These are phyloP conservation scores for Cephus pulcher DNA, from an alignment of 2,888 invertebrate genomes.

Conservation along the genomic window DNA sequence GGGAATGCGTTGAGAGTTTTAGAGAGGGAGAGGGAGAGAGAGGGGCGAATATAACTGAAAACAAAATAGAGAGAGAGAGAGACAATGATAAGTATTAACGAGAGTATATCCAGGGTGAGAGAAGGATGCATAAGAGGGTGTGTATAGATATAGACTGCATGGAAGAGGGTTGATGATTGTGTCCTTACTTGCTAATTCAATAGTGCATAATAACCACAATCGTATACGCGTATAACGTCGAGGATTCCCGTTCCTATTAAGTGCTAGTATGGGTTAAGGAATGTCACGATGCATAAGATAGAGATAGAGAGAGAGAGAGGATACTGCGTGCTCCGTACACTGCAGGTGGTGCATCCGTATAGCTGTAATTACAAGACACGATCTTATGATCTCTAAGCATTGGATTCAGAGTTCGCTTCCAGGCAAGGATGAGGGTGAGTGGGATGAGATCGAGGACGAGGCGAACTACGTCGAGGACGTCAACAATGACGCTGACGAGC, in stretches of 20 bases:
- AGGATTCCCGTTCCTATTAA: not conserved
- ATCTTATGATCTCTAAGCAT: slow-evolving; percentile 11
- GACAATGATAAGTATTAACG: not conserved
- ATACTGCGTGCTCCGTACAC: not conserved
- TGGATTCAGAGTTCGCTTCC: slow-evolving; percentile 6
- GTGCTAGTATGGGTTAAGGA: not conserved
- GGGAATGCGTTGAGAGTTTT: slow-evolving; percentile 15
- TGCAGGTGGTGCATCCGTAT: not conserved
- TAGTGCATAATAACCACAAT: not conserved
- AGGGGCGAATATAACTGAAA: not conserved
- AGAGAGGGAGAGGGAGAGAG: not conserved
- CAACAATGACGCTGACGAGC: slow-evolving; percentile 6
- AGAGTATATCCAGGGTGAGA: not conserved
- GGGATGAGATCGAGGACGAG: not conserved
- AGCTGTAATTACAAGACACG: slow-evolving; percentile 14
- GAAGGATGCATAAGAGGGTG: not conserved
- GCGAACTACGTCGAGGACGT: not conserved
- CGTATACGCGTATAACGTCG: not conserved
- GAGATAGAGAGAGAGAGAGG: not conserved
- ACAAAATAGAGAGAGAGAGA: not conserved
- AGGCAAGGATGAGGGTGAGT: not conserved
- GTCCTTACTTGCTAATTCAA: slow-evolving; percentile 23
- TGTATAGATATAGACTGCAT: not conserved
- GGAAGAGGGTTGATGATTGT: not conserved
- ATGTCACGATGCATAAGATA: not conserved